Evolutionary conservation across 2,797 vertebrate genomes (phyloP), one percentile per base, ranked within the genome.

Genomic region (Protonibea diacanthus): DNA sequence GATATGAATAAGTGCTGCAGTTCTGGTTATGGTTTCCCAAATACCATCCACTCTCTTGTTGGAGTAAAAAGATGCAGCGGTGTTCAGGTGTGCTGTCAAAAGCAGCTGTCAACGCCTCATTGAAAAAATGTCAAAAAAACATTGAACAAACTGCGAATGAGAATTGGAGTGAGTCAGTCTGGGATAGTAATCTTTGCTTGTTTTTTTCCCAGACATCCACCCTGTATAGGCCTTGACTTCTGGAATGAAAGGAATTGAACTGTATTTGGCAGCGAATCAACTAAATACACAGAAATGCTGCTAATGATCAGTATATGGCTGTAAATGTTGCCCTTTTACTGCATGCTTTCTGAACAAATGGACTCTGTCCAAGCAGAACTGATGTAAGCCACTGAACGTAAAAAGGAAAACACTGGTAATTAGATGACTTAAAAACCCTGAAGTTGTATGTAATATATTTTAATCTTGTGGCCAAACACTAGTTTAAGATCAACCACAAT

Each of bases 1-100:
- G 25, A 64, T 29, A 42, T 23, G 47, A 56, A 74, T 59, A 70
- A 58, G 62, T 61, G 27, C 40, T 44, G 15, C 23, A 57, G 27
- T 66, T 48, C n/a, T 68, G 65, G 27, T 76, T 52, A 70, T 55
- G 23, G 40, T 70, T 77, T 81, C 40, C 57, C 29, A 57, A 84
- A 84, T 78, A 42, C 45, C 51, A 78, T 68, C 45, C 13, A 13
- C 33, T 33, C 44, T 51, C 20, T 21, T 42, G 18, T 42, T 3
- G 55, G 53, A 59, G 58, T 57, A n/a, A 60, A 62, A 71, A 70
- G 17, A 45, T 38, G 52, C 44, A 61, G 51, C 10, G 6, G 63
- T 42, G 29, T 47, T 86, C 85, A 88, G 83, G 88, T 89, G 82
- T 66, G 73, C 82, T 71, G 82, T 89, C 75, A 85, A 84, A 88